Evolutionary conservation across 1,140 invertebrate genomes (phyloP).

Genomic region (Archegozetes longisetosus): DNA sequence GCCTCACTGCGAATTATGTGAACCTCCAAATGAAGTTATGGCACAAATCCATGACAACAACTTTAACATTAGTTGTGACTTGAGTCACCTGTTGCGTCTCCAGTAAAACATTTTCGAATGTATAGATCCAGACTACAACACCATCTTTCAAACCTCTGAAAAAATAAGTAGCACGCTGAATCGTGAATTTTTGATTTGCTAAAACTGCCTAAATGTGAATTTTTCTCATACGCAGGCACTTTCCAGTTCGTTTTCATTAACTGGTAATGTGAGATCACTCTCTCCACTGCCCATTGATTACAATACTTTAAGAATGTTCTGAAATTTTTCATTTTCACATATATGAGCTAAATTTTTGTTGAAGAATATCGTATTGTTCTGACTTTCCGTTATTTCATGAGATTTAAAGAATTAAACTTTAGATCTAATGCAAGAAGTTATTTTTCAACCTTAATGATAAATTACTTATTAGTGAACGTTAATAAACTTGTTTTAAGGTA

Average conservation of each 20-base stretch:
- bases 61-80: constrained; percentile 16
- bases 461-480: no score
- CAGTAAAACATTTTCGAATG: constrained; percentile 15
- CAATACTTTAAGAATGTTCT: background rate
- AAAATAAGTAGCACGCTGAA: no score
- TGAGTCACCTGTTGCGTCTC: constrained; percentile 18
- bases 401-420: no score
- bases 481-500: no score
- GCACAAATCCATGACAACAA: constrained; percentile 16
- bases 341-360: no score
- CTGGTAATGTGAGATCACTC: background rate
- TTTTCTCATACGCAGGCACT: background rate
- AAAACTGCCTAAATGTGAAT: background rate
- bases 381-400: no score
- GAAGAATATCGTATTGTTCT: no score
- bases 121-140: constrained; percentile 17
- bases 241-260: background rate
- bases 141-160: constrained; percentile 15
- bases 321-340: background rate
- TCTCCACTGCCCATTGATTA: background rate
- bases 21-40: constrained; percentile 8
- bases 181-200: no score
- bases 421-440: no score
- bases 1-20: background rate
- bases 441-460: no score